Percentiles rank a stretch among this genome's conserved stretches.
Conservation (phyloP, 2,797 vertebrate species). For the Columba guinea region DNA sequence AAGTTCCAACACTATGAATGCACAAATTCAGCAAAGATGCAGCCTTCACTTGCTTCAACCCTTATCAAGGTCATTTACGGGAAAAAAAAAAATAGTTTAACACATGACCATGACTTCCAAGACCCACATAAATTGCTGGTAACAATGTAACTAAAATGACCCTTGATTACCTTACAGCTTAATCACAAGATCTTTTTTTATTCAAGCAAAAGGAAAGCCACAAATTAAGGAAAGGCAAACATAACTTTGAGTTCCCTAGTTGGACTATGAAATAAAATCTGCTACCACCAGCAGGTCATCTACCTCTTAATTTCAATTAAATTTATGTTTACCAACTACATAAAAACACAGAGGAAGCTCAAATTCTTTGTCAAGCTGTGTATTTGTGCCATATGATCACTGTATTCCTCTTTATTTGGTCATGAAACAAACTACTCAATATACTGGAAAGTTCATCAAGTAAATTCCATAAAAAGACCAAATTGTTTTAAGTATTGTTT, state of each 20-base stretch:
- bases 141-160: neutral
- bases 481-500: neutral
- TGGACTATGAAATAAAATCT: neutral
- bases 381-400: rapidly evolving
- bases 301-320: neutral
- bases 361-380: neutral
- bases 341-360: neutral
- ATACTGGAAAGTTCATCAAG: neutral
- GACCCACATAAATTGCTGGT: neutral
- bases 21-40: neutral
- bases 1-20: neutral
- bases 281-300: neutral
- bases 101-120: neutral
- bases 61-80: neutral
- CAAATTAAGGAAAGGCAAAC: neutral
- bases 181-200: neutral
- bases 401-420: neutral
- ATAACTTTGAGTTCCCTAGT: neutral
- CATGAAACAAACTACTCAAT: neutral
- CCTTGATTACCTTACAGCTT: neutral
- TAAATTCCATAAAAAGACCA: neutral
- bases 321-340: neutral
- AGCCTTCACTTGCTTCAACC: neutral
- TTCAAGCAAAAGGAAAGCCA: neutral
- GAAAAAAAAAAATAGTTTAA: neutral